These are phyloP conservation scores for Karalla daura DNA, from an alignment of 2,797 vertebrate genomes.

Conservation along the genomic window DNA sequence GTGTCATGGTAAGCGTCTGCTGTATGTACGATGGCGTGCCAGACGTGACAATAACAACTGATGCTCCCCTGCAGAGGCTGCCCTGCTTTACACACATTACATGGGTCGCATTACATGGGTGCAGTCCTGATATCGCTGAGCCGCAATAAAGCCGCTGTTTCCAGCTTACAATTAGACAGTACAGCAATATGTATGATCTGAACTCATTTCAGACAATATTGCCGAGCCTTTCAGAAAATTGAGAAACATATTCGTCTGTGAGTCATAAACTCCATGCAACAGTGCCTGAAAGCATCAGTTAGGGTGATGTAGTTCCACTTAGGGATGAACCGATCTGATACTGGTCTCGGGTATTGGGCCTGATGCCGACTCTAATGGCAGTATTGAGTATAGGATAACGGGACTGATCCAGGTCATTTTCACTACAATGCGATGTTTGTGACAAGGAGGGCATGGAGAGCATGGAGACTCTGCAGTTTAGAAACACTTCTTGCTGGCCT, in stretches of 20 bases:
- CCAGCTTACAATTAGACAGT: background rate
- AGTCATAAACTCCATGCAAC: background rate
- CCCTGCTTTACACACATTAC: background rate
- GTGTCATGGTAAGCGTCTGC: conserved; percentile 17
- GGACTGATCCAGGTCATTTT: no score
- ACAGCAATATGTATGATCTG: background rate
- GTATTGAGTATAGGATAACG: no score
- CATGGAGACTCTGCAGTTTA: no score
- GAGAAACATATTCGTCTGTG: background rate
- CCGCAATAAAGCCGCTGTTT: background rate
- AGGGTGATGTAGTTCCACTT: background rate
- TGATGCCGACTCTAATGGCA: no score
- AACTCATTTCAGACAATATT: background rate
- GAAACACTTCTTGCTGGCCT: no score
- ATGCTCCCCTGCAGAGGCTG: conserved; percentile 1
- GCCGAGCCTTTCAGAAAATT: background rate
- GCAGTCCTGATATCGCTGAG: background rate
- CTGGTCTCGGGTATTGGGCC: no score
- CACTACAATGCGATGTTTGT: no score
- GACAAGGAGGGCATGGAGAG: no score
- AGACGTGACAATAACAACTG: conserved; percentile 44
- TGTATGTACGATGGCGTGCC: conserved; percentile 35
- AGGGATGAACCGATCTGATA: no score
- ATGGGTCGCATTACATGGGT: background rate
- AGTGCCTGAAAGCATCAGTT: background rate